Evolutionary conservation across 2,888 invertebrate genomes (phyloP), one percentile per base, ranked within the genome.

Genomic region (Brachycybe producta): DNA sequence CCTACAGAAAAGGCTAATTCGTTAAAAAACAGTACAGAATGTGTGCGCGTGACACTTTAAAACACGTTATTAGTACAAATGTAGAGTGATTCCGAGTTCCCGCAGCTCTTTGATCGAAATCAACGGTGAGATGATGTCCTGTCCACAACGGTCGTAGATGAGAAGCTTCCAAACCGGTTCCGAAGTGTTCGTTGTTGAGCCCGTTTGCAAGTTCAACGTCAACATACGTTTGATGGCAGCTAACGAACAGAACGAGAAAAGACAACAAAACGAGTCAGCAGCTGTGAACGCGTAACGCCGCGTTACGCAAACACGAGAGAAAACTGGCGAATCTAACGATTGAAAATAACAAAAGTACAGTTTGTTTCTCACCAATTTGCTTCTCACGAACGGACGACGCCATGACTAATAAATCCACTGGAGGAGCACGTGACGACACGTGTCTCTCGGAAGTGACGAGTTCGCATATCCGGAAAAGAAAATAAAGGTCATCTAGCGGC

Each of bases 71-170:
- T 75, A 80, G 77, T 75, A 94, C 88, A 98, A 80, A 75, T 98
- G 95, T 54, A 99, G 75, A 32, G 98, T 99, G 36, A 99, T 91
- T 55, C 98, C 97, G 62, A 91, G 72, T 67, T 97, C 95, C 60
- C 97, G 70, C 3, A 98, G 73, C 64, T 98, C 95, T 67, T 92
- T 92, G 17, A 98, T 83, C 19, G 92, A 87, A 63, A 99, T 78
- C 47, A 99, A 70, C 0, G 98, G 97, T 13, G 97, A 94, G 61
- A 99, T 92, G 44, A 99, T 92, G 66, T 98, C 97, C 71, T 98
- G 97, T 3, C 97, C 97, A 58, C 84, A 80, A 61, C 87, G 78
- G 67, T 99, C 98, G 64, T 95, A 97, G 55, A 99, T 80, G 54
- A 98, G 72, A 52, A 98, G 34, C 21, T 50, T 95, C 94, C 94